phyloP scores from a whole-genome alignment of 2,888 invertebrate genomes.

The Serripes groenlandicus region DNA sequence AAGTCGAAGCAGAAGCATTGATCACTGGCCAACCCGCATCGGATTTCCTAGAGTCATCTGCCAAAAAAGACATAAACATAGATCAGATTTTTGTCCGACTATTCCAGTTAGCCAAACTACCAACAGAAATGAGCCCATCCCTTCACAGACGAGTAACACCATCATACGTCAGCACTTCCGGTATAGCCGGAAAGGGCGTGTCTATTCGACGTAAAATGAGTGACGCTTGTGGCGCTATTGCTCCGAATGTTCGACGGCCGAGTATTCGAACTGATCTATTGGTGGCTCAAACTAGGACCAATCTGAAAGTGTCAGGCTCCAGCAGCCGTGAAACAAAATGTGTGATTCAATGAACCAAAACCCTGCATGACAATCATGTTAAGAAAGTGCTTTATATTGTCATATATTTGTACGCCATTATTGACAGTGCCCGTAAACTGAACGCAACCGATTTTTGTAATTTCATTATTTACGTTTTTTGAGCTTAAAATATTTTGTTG shows the following conservation, averaged over 20 bases:
- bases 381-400: too few relatives aligned
- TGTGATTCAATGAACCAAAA: slow-evolving; percentile 67
- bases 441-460: too few relatives aligned
- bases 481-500: too few relatives aligned
- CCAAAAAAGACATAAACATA: slow-evolving; percentile 93
- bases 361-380: too few relatives aligned
- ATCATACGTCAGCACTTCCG: slow-evolving; percentile 75
- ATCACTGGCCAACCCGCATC: slow-evolving; percentile 93
- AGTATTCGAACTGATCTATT: slow-evolving; percentile 95
- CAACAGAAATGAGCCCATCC: slow-evolving; percentile 94
- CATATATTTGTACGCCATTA: too few relatives aligned
- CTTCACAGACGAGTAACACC: slow-evolving; percentile 93
- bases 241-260: slow-evolving; percentile 94
- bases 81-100: slow-evolving; percentile 95
- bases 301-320: slow-evolving; percentile 46
- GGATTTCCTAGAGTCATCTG: slow-evolving; percentile 94
- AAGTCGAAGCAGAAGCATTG: slow-evolving; percentile 93
- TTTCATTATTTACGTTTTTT: too few relatives aligned
- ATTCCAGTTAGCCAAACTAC: slow-evolving; percentile 93
- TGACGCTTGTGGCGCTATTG: slow-evolving; percentile 95
- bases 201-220: slow-evolving; percentile 94
- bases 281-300: slow-evolving; percentile 91
- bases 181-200: slow-evolving; percentile 87
- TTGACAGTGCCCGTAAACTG: too few relatives aligned
- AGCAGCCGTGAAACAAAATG: slow-evolving; percentile 70